Conservation (phyloP, 2,797 vertebrate species). For the Bryconaethiops microstoma region DNA sequence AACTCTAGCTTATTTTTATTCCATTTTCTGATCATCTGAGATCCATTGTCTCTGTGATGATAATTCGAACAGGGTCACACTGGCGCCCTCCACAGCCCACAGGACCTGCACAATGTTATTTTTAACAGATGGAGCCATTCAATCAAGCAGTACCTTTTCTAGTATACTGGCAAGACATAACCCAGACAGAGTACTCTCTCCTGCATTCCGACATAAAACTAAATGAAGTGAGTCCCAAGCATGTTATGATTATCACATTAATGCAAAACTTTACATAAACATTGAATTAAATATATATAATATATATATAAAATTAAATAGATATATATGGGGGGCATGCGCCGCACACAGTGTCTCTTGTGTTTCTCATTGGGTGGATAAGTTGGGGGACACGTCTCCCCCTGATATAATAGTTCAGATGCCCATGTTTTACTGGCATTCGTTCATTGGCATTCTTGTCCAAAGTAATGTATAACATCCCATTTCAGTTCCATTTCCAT, state of each 20-base stretch:
- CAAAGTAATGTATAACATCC: too few relatives aligned
- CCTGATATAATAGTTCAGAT: too few relatives aligned
- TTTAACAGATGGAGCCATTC: not conserved
- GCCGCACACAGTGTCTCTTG: too few relatives aligned
- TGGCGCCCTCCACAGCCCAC: not conserved
- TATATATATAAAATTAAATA: too few relatives aligned
- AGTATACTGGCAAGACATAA: not conserved
- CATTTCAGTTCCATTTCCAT: too few relatives aligned
- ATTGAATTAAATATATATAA: conserved; percentile 11
- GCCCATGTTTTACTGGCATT: too few relatives aligned
- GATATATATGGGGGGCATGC: too few relatives aligned
- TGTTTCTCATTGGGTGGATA: too few relatives aligned
- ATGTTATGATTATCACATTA: conserved; percentile 49
- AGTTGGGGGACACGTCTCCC: too few relatives aligned
- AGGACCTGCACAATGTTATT: not conserved
- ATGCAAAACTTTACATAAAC: conserved; percentile 26
- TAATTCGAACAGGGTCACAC: not conserved
- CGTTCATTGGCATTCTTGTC: too few relatives aligned
- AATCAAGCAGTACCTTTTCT: not conserved
- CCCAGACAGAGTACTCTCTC: not conserved
- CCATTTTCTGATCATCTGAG: not conserved
- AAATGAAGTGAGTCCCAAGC: conserved; percentile 34
- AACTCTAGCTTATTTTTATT: not conserved
- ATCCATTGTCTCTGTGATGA: not conserved
- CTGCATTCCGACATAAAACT: conserved; percentile 20